These are phyloP conservation scores for Bolinopsis microptera DNA, from an alignment of 37 sponge, comb jelly and placozoan genomes.

Conservation along the genomic window DNA sequence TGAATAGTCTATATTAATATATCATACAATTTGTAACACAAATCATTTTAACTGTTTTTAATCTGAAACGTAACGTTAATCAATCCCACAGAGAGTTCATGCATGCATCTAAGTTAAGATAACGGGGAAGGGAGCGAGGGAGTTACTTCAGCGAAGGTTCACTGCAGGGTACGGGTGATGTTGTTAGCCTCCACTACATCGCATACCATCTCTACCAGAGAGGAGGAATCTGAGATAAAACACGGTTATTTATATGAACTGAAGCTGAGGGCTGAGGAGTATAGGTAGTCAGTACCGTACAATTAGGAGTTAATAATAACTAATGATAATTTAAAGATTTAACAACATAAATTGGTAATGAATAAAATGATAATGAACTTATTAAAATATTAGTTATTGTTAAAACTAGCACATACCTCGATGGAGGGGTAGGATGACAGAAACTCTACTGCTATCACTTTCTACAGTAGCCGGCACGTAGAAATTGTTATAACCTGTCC, in stretches of 20 bases:
- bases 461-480: slow-evolving; percentile 37
- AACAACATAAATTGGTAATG: neutral
- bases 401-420: too few species aligned
- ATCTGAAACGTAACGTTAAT: neutral
- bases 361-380: too few species aligned
- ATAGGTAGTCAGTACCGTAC: neutral
- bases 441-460: slow-evolving; percentile 16
- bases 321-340: neutral
- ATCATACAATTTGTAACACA: neutral
- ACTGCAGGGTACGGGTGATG: slow-evolving; percentile 25
- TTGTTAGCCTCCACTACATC: slow-evolving; percentile 55
- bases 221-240: slow-evolving; percentile 34
- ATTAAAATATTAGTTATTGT: too few species aligned
- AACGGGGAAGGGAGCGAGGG: neutral
- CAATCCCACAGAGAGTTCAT: neutral
- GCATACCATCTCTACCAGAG: slow-evolving; percentile 56
- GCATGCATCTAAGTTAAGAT: neutral
- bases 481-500: slow-evolving; percentile 40
- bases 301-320: neutral
- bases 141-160: neutral
- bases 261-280: neutral
- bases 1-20: neutral
- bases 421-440: slow-evolving; percentile 22
- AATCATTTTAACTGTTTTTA: neutral
- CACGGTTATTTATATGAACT: neutral